A percentile compares a stretch with the other conserved stretches of the same genome.
phyloP scores from a whole-genome alignment of 2,888 invertebrate species.

The Mallateleia sp. region DNA sequence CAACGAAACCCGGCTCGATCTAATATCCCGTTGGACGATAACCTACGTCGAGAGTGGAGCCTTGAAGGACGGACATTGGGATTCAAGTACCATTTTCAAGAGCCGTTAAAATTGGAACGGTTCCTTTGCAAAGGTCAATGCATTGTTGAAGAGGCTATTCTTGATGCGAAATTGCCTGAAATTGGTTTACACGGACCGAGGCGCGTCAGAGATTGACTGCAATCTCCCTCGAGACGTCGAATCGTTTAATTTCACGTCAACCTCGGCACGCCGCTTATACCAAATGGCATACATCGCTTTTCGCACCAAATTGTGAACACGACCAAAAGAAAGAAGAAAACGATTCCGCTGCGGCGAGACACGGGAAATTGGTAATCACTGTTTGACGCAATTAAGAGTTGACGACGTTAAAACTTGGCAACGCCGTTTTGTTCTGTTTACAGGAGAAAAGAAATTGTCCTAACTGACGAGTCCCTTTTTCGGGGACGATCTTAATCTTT shows the following conservation, averaged over 20 bases:
- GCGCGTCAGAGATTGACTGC: too few species aligned
- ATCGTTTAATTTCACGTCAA: slow-evolving; percentile 84
- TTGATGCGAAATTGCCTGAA: too few species aligned
- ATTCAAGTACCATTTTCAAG: slow-evolving; percentile 81
- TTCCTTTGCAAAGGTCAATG: slow-evolving; percentile 88
- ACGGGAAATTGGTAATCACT: slow-evolving; percentile 52
- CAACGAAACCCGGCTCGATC: slow-evolving; percentile 82
- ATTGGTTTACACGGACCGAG: too few species aligned
- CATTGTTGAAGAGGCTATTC: slow-evolving; percentile 88
- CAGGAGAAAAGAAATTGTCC: slow-evolving; percentile 15
- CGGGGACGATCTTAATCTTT: slow-evolving; percentile 83
- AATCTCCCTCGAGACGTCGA: slow-evolving; percentile 81
- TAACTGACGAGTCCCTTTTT: slow-evolving; percentile 24
- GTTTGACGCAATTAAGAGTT: slow-evolving; percentile 31
- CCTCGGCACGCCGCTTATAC: slow-evolving; percentile 21
- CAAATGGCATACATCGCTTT: slow-evolving; percentile 19
- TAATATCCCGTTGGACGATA: slow-evolving; percentile 78
- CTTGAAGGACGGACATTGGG: slow-evolving; percentile 69
- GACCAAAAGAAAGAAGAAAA: slow-evolving; percentile 23
- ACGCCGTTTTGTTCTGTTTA: slow-evolving; percentile 5
- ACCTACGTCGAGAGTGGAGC: slow-evolving; percentile 62
- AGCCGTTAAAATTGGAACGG: slow-evolving; percentile 88
- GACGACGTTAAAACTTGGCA: not conserved
- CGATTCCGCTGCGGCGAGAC: not conserved
- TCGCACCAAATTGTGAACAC: not conserved